Percentiles rank a stretch among this genome's conserved stretches.
These are phyloP conservation scores for Halesus radiatus DNA, from an alignment of 1,140 invertebrate genomes.

Conservation along the genomic window DNA sequence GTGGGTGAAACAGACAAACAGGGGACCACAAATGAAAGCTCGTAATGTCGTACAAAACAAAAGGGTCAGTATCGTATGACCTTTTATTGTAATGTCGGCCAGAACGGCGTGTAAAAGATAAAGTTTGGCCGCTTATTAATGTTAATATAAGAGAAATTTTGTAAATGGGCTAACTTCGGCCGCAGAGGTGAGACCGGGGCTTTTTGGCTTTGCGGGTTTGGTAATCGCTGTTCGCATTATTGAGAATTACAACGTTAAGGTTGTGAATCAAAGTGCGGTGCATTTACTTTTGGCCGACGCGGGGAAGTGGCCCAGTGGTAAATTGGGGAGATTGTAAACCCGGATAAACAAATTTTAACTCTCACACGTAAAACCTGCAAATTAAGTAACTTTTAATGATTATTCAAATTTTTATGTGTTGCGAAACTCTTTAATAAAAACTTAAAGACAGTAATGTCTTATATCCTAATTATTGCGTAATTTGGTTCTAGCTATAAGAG, in stretches of 20 bases:
- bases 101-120: conserved; percentile 42
- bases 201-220: conserved; percentile 7
- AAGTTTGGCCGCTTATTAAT: conserved; percentile 43
- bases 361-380: no score
- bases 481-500: no score
- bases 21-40: conserved; percentile 39
- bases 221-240: not conserved
- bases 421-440: no score
- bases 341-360: no score
- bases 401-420: no score
- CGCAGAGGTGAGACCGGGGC: not conserved
- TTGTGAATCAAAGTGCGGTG: no score
- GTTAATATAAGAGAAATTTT: conserved; percentile 35
- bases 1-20: not conserved
- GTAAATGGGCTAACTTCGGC: conserved; percentile 13
- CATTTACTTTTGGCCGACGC: no score
- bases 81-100: conserved; percentile 48
- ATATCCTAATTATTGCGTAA: fast-evolving
- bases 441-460: no score
- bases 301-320: no score
- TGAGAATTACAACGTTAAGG: no score
- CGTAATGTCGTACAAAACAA: conserved; percentile 44
- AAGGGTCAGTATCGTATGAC: conserved; percentile 48
- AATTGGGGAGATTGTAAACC: no score
- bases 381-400: no score